A percentile compares a stretch with the other conserved stretches of the same genome.
Conservation (phyloP, 1,140 invertebrate genomes). For the Drosophila novamexicana region DNA sequence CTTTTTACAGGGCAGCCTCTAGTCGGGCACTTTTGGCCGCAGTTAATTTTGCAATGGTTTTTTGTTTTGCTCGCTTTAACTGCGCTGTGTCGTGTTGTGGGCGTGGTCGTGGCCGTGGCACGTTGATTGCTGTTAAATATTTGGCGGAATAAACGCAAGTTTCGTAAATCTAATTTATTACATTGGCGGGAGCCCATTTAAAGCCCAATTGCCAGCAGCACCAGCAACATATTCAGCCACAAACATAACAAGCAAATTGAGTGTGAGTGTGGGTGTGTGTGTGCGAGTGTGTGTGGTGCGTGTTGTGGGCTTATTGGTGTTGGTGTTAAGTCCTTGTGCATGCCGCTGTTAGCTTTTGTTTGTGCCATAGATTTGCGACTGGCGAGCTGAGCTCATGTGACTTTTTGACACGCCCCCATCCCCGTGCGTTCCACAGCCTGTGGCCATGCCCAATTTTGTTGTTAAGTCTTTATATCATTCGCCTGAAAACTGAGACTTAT, state of each 20-base stretch:
- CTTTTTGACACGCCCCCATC: conserved; percentile 31
- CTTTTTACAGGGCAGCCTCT: conserved; percentile 12
- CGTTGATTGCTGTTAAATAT: conserved; percentile 81
- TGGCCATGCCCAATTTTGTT: conserved; percentile 60
- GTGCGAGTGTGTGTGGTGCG: conserved; percentile 11
- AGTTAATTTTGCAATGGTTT: conserved; percentile 24
- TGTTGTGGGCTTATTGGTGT: conserved; percentile 40
- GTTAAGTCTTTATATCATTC: conserved; percentile 73
- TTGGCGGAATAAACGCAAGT: conserved; percentile 67
- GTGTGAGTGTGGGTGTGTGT: conserved; percentile 10
- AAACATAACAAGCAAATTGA: conserved; percentile 38
- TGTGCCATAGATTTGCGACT: conserved; percentile 39
- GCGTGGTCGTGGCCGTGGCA: conserved; percentile 21
- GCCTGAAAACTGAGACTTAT: conserved; percentile 36
- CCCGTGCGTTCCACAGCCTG: background rate
- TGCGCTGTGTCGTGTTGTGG: conserved; percentile 23
- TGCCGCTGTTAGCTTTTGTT: conserved; percentile 42
- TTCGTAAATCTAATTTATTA: conserved; percentile 79
- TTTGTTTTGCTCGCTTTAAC: conserved; percentile 11
- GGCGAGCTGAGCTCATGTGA: conserved; percentile 45
- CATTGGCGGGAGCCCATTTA: conserved; percentile 57
- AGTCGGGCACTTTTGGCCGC: conserved; percentile 5
- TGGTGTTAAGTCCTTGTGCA: conserved; percentile 52
- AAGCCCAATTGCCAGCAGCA: conserved; percentile 55
- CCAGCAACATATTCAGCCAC: conserved; percentile 18